phyloP scores from a whole-genome alignment of 2,888 invertebrate genomes.

The Pristionchus mayeri region DNA sequence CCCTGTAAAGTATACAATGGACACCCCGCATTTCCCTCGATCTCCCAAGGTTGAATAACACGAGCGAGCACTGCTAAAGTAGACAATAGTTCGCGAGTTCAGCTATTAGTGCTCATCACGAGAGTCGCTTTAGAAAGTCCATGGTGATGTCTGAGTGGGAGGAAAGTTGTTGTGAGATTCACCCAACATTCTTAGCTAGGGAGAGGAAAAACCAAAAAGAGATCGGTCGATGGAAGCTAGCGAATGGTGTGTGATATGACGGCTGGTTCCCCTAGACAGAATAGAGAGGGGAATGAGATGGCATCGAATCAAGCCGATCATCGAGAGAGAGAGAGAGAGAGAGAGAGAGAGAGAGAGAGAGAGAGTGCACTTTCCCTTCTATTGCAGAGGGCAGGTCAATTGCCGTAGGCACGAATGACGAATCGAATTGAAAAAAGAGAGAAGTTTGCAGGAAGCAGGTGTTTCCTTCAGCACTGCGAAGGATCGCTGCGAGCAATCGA shows the following conservation, averaged over 20 bases:
- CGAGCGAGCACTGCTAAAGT: neutral
- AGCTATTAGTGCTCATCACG: neutral
- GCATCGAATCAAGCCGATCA: neutral
- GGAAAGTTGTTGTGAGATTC: neutral
- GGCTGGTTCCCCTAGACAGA: neutral
- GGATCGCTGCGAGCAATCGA: neutral
- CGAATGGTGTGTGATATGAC: conserved; percentile 29
- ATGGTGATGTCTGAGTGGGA: neutral
- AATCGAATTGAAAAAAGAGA: neutral
- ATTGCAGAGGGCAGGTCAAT: neutral
- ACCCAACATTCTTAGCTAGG: conserved; percentile 14
- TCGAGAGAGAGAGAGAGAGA: no score
- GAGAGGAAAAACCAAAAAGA: conserved; percentile 8
- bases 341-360: no score
- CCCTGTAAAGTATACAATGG: conserved; percentile 34
- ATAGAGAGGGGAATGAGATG: conserved; percentile 10
- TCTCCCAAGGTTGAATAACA: conserved; percentile 38
- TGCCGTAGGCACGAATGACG: neutral
- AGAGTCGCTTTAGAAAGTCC: neutral
- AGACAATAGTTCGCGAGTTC: neutral
- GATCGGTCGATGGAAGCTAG: conserved; percentile 10
- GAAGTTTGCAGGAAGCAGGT: neutral
- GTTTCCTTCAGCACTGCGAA: neutral
- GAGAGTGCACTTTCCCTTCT: neutral
- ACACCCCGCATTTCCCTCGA: neutral